A percentile compares a stretch with the other conserved stretches of the same genome.
Conservation (phyloP, 2,888 invertebrate species). For the Emmelina monodactyla region DNA sequence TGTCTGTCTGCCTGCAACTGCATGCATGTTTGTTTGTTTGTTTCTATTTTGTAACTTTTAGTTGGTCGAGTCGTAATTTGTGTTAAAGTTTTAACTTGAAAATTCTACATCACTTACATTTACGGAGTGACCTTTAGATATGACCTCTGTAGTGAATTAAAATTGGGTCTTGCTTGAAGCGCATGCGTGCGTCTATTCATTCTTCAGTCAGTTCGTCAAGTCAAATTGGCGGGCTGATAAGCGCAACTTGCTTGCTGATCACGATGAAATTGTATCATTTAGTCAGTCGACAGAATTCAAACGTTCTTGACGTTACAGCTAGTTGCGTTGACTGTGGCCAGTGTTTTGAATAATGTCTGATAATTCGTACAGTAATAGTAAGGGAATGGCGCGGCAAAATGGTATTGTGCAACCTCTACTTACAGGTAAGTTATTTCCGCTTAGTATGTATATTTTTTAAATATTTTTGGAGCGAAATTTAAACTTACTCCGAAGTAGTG, state of each 20-base stretch:
- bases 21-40: too few relatives aligned
- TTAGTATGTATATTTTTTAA: not conserved
- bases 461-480: too few relatives aligned
- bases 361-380: constrained; percentile 30
- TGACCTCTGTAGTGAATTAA: too few relatives aligned
- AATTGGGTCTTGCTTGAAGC: too few relatives aligned
- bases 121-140: too few relatives aligned
- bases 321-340: constrained; percentile 17
- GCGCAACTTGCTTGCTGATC: constrained; percentile 33
- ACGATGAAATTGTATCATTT: constrained; percentile 54
- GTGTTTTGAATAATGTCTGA: constrained; percentile 42
- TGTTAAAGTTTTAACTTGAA: too few relatives aligned
- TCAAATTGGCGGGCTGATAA: constrained; percentile 52
- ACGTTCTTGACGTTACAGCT: constrained; percentile 33
- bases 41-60: too few relatives aligned
- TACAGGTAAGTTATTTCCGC: constrained; percentile 71
- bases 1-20: too few relatives aligned
- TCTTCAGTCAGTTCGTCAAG: not conserved
- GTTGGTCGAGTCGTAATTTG: too few relatives aligned
- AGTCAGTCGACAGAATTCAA: constrained; percentile 42
- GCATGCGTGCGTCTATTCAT: too few relatives aligned
- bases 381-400: constrained; percentile 71
- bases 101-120: too few relatives aligned
- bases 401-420: constrained; percentile 89
- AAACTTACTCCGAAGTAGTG: too few relatives aligned